These are phyloP conservation scores for Agriopis aurantiaria DNA, from an alignment of 2,888 invertebrate species.

Conservation along the genomic window DNA sequence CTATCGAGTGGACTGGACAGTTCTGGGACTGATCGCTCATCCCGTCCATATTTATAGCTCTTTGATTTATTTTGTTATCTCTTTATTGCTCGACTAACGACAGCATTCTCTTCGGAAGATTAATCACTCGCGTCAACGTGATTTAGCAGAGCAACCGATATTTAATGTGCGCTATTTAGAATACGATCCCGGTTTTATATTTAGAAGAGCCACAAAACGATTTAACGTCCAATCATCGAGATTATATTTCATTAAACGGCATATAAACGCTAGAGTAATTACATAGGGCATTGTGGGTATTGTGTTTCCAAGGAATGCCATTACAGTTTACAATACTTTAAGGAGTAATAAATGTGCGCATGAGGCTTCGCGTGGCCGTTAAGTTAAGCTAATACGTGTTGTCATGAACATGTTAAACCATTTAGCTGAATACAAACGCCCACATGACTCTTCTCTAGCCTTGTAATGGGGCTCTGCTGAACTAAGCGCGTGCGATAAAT, in stretches of 20 bases:
- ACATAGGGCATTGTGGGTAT: constrained; percentile 42
- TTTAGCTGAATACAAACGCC: constrained; percentile 53
- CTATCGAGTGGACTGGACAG: constrained; percentile 73
- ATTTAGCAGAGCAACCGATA: constrained; percentile 85
- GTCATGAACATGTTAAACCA: constrained; percentile 54
- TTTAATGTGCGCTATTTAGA: constrained; percentile 83
- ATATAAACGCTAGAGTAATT: constrained; percentile 56
- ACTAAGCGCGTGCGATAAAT: constrained; percentile 48
- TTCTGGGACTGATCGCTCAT: constrained; percentile 83
- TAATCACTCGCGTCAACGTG: constrained; percentile 84
- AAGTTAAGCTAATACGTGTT: constrained; percentile 51
- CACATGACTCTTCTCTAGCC: constrained; percentile 50
- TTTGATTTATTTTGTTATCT: constrained; percentile 86
- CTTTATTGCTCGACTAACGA: constrained; percentile 85
- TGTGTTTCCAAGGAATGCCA: constrained; percentile 51
- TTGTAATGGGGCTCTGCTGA: constrained; percentile 45
- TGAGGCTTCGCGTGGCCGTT: constrained; percentile 46
- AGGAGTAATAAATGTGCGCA: constrained; percentile 47
- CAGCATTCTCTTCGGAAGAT: constrained; percentile 83
- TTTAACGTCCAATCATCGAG: constrained; percentile 72
- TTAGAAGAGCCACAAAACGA: constrained; percentile 73
- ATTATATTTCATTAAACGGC: constrained; percentile 62
- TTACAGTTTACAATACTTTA: constrained; percentile 47
- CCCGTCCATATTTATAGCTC: constrained; percentile 79
- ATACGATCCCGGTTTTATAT: constrained; percentile 77